Evolutionary conservation across 1,140 invertebrate genomes (phyloP).

Genomic region (Drosophila lini): DNA sequence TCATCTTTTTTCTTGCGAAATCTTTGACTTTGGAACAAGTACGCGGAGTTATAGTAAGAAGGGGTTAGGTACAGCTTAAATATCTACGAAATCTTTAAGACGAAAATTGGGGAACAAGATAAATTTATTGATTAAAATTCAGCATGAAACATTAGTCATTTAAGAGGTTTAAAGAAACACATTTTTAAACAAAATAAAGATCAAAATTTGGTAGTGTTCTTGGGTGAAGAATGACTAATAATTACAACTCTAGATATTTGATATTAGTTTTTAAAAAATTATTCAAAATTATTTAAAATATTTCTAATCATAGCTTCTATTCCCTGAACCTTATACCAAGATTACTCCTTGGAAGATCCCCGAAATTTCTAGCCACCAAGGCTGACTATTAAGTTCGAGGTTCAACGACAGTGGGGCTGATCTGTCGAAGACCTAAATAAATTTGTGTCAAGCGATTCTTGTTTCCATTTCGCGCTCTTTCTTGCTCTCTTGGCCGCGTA

Average conservation of each 20-base stretch:
- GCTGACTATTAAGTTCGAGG: conserved; percentile 24
- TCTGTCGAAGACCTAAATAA: conserved; percentile 47
- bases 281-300: too few relatives aligned
- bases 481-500: conserved; percentile 22
- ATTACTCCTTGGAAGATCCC: not conserved
- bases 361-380: conserved; percentile 41
- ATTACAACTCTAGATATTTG: not conserved
- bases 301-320: not conserved
- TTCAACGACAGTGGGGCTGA: conserved; percentile 19
- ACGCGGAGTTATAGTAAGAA: not conserved
- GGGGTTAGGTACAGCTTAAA: not conserved
- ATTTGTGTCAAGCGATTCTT: conserved; percentile 71
- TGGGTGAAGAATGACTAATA: not conserved
- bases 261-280: not conserved
- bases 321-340: not conserved
- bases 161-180: not conserved
- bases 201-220: not conserved
- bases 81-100: not conserved
- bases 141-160: not conserved
- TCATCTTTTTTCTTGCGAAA: conserved; percentile 40
- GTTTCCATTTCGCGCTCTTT: conserved; percentile 27
- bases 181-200: not conserved
- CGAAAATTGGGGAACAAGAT: not conserved
- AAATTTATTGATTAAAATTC: not conserved
- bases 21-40: conserved; percentile 16